Conservation (phyloP, 2,888 invertebrate genomes). For the Physocephala rufipes region DNA sequence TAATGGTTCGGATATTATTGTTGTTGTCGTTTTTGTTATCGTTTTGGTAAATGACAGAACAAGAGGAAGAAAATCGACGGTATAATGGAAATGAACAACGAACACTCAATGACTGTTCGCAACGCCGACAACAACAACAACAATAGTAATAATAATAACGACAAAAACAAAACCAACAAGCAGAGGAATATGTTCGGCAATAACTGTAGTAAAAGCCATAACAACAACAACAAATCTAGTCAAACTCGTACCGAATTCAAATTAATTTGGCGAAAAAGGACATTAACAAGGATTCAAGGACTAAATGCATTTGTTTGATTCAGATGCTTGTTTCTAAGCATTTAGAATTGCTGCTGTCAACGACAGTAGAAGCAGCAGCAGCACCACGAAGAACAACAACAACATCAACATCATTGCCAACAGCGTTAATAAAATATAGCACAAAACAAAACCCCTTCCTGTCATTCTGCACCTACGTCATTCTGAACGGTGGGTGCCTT, state of each 20-base stretch:
- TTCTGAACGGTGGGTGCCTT: too few species aligned
- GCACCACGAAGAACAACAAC: conserved; percentile 6
- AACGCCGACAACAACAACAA: background rate
- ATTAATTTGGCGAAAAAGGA: conserved; percentile 26
- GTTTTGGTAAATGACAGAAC: background rate
- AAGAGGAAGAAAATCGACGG: background rate
- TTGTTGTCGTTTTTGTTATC: background rate
- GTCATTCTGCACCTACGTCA: background rate
- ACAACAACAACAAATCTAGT: conserved; percentile 12
- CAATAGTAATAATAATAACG: conserved; percentile 6
- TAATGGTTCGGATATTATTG: background rate
- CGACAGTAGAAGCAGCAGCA: conserved; percentile 8
- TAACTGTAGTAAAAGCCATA: background rate
- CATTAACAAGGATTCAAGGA: conserved; percentile 21
- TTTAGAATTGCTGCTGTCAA: conserved; percentile 17
- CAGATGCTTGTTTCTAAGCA: conserved; percentile 23
- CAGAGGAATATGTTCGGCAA: too few species aligned
- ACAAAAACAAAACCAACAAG: conserved; percentile 5
- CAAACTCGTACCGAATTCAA: conserved; percentile 12
- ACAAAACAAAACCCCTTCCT: conserved; percentile 5
- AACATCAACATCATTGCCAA: background rate
- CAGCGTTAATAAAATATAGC: conserved; percentile 6
- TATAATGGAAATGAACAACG: background rate
- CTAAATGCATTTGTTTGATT: conserved; percentile 14
- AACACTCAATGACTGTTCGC: too few species aligned